These are phyloP conservation scores for Helicoverpa assulta DNA, from an alignment of 2,888 invertebrate genomes.

Conservation along the genomic window DNA sequence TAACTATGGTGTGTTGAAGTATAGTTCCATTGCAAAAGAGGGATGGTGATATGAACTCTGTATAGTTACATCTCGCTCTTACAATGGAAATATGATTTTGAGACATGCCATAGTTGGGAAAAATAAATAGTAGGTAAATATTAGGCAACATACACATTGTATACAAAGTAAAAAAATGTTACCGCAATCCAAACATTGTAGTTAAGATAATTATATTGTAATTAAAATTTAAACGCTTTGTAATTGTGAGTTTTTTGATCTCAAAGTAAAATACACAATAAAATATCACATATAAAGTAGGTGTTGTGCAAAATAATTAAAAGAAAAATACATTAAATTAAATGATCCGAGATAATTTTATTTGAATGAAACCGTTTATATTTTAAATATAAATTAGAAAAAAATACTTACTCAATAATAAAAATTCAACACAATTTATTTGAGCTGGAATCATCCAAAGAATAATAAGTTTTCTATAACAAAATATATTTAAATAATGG, in stretches of 20 bases:
- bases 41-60: not conserved
- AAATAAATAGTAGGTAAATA: not conserved
- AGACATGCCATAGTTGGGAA: not conserved
- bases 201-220: constrained; percentile 31
- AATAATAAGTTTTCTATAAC: constrained; percentile 30
- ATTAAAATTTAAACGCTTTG: constrained; percentile 65
- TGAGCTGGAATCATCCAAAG: constrained; percentile 51
- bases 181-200: constrained; percentile 33
- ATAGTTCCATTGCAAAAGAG: not conserved
- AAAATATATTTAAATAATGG: constrained; percentile 52
- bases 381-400: not conserved
- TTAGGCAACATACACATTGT: constrained; percentile 30
- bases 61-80: not conserved
- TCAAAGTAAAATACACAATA: constrained; percentile 69
- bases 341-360: not conserved
- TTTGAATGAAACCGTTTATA: not conserved
- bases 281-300: constrained; percentile 47
- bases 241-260: constrained; percentile 80
- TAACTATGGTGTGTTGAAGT: not conserved
- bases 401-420: constrained; percentile 49
- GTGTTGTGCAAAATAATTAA: constrained; percentile 36
- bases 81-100: not conserved
- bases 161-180: constrained; percentile 38
- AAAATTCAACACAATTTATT: constrained; percentile 32
- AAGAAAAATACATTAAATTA: not conserved